Conservation (phyloP, 2,888 invertebrate species). For the Pelosia muscerda region DNA sequence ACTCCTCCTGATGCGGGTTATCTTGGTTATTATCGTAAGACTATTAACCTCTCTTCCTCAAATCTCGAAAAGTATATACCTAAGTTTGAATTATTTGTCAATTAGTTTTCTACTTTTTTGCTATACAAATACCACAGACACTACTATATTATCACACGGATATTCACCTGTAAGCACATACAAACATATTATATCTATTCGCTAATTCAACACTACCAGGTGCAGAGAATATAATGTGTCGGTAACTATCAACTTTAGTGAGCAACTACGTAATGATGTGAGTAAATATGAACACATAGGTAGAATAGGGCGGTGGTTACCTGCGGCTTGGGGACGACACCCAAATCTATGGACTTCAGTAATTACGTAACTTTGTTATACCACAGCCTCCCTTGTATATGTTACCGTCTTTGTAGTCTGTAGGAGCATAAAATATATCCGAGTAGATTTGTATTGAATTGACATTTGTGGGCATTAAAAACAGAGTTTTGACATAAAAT, state of each 20-base stretch:
- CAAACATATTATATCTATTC: neutral
- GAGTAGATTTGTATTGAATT: neutral
- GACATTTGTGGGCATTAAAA: neutral
- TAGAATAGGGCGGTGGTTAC: constrained; percentile 35
- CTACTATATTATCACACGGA: too few species aligned
- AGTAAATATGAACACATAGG: constrained; percentile 37
- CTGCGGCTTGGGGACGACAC: constrained; percentile 55
- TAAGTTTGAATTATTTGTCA: too few species aligned
- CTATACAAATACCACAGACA: too few species aligned
- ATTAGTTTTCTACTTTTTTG: too few species aligned
- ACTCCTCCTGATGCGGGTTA: too few species aligned
- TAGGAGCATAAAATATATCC: constrained; percentile 48
- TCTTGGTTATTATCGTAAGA: too few species aligned
- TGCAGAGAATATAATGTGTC: neutral
- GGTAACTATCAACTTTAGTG: constrained; percentile 13
- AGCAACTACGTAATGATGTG: constrained; percentile 49
- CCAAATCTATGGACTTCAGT: constrained; percentile 57
- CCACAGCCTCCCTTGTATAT: constrained; percentile 51
- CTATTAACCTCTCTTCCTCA: too few species aligned
- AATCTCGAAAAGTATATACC: too few species aligned
- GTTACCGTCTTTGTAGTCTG: constrained; percentile 52
- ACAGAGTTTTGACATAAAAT: too few species aligned
- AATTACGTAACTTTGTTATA: constrained; percentile 63
- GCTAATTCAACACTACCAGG: neutral
- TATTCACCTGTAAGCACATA: neutral